A percentile compares a stretch with the other conserved stretches of the same genome.
These are phyloP conservation scores for Ostrea edulis DNA, from an alignment of 1,140 invertebrate species.

Conservation along the genomic window DNA sequence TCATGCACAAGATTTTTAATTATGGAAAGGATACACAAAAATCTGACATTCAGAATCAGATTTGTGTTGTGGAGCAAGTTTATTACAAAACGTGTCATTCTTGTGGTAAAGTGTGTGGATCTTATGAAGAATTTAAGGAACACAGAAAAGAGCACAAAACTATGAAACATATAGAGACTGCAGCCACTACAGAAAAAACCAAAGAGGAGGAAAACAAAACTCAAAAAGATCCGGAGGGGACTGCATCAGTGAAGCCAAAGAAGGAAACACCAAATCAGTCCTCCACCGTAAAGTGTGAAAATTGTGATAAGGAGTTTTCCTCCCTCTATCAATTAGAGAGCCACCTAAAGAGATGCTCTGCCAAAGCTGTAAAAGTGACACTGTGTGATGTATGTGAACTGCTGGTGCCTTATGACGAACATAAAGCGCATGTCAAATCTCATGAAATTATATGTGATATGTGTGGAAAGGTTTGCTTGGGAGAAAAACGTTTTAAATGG, in stretches of 20 bases:
- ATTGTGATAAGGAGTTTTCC: not conserved
- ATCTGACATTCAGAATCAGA: not conserved
- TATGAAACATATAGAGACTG: not conserved
- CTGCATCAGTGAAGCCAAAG: not conserved
- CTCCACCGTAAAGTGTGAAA: not conserved
- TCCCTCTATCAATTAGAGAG: not conserved
- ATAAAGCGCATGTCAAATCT: not conserved
- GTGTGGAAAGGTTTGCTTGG: conserved; percentile 1
- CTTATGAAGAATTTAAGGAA: not conserved
- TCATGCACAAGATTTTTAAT: conserved; percentile 1
- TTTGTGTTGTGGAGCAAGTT: not conserved
- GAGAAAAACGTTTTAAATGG: not conserved
- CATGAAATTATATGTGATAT: not conserved
- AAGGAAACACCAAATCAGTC: not conserved
- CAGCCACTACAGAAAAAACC: not conserved
- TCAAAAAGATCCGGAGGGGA: not conserved
- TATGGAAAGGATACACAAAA: not conserved
- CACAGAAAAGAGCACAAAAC: not conserved
- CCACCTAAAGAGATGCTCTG: conserved; percentile 1
- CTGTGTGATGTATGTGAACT: conserved; percentile 5
- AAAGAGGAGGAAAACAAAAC: not conserved
- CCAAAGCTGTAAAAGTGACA: not conserved
- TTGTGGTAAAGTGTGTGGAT: not conserved
- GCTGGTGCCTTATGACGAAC: not conserved
- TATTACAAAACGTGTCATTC: not conserved